Base-by-base conservation (phyloP, 1,140 invertebrate species). In the Melipona quadrifasciata region DNA sequence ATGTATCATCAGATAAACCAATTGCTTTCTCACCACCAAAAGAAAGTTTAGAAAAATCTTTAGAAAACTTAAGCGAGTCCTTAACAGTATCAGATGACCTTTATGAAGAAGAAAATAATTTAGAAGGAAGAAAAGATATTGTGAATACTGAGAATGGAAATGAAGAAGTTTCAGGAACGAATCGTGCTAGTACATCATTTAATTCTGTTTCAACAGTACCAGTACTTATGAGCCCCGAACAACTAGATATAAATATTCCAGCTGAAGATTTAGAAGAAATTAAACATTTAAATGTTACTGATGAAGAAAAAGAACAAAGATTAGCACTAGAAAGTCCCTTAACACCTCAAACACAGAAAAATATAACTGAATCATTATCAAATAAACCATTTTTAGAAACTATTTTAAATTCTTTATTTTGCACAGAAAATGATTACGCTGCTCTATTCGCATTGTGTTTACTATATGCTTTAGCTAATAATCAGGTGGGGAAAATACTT, bases 351-450 rank as follows among this genome's bases (percentile, higher is more conserved):
- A 71, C 74, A 14, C 87, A 90, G 19, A 87, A 84, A 8, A 90
- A 92, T 78, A 93, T 93, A 74, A 94, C 95, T 71, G 94, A 93
- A 71, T 95, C 95, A 61, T 92, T 96, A 76, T 93, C 95, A 14
- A 96, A 96, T 75, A 97, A 97, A 91, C 98, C 98, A 16, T 99
- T 99, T 95, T 94, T 99, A 67, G 97, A 99, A 93, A 97, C 98
- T 1, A 96, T 99, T 80, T 95, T 99, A 74, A 97, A 97, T 88
- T 97, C 98, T 1, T 95, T 98, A 80, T 96, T 98, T 91, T 98
- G 98, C 93, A 96, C 95, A 11, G 98, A 99, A 92, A 99, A 99
- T 95, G 99, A 99, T 95, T 99, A 99, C 94, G 96, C 98, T 58
- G 97, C 98, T 0, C 95, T 99, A 72, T 99, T 99, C 95, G 97